These are phyloP conservation scores for Syngnathoides biaculeatus DNA, from an alignment of 2,113 vertebrate species.

Conservation along the genomic window DNA sequence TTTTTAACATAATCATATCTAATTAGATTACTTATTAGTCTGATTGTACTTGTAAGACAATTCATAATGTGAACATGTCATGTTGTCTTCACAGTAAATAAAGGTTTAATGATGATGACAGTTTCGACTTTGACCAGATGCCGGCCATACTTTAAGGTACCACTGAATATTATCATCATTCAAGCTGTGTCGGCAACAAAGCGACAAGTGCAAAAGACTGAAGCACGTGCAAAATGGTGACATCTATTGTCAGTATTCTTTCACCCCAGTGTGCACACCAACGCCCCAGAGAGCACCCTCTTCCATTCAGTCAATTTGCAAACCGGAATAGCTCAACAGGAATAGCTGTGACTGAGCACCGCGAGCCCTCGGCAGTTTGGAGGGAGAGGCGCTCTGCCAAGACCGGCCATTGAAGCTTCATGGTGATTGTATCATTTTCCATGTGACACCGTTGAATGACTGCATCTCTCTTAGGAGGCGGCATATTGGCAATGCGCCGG, in stretches of 20 bases:
- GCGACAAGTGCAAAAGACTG: constrained; percentile 42
- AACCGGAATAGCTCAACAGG: constrained; percentile 45
- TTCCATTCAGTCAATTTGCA: constrained; percentile 58
- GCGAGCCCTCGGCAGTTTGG: constrained; percentile 54
- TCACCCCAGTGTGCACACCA: constrained; percentile 44
- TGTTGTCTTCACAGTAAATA: background rate
- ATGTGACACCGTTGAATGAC: constrained; percentile 36
- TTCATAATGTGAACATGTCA: background rate
- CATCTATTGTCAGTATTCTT: constrained; percentile 49
- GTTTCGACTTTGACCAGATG: background rate
- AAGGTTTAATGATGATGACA: background rate
- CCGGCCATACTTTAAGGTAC: background rate
- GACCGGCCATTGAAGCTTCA: constrained; percentile 38
- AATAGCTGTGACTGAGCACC: constrained; percentile 60
- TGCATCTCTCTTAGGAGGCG: constrained; percentile 16
- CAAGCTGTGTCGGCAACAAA: constrained; percentile 27
- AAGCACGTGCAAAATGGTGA: constrained; percentile 19
- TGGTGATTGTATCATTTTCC: constrained; percentile 50
- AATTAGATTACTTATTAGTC: too few relatives aligned
- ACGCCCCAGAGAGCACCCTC: constrained; percentile 48
- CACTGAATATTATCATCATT: background rate
- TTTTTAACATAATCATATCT: background rate
- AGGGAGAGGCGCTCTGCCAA: constrained; percentile 52
- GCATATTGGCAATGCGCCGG: constrained; percentile 2
- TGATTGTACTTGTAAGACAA: background rate